A percentile compares a stretch with the other conserved stretches of the same genome.
Conservation (phyloP, 2,888 invertebrate species). For the Drosophila picticornis region DNA sequence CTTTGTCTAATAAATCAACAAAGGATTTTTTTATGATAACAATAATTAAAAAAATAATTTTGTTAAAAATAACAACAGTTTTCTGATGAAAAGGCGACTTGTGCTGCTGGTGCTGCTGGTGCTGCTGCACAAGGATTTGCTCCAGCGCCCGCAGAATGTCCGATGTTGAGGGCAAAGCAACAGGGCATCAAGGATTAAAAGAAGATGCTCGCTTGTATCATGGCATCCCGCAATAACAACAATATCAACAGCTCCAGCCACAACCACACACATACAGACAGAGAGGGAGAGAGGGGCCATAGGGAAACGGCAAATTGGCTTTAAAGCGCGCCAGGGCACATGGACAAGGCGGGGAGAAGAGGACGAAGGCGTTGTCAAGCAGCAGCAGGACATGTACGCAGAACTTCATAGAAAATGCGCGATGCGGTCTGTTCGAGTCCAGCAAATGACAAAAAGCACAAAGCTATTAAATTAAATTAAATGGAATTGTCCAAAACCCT, state of each 20-base stretch:
- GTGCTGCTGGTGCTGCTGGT: conserved; percentile 13
- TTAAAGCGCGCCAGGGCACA: conserved; percentile 53
- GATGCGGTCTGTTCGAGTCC: conserved; percentile 37
- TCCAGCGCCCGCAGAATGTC: conserved; percentile 43
- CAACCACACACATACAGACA: conserved; percentile 16
- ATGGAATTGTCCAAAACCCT: conserved; percentile 77
- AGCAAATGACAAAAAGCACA: conserved; percentile 78
- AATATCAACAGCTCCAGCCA: conserved; percentile 48
- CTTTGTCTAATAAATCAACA: conserved; percentile 50
- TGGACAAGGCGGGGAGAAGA: conserved; percentile 6
- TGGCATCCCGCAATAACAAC: conserved; percentile 59
- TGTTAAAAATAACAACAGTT: conserved; percentile 56
- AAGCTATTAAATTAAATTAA: conserved; percentile 82
- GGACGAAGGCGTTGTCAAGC: conserved; percentile 34
- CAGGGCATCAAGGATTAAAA: conserved; percentile 78
- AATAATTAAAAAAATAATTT: conserved; percentile 79
- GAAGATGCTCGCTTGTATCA: conserved; percentile 52
- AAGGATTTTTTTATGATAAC: conserved; percentile 67
- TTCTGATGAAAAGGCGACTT: conserved; percentile 41
- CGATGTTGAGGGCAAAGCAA: conserved; percentile 58
- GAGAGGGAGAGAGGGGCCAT: conserved; percentile 15
- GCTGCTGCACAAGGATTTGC: conserved; percentile 47
- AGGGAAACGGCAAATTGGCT: conserved; percentile 69
- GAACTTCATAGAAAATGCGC: conserved; percentile 65
- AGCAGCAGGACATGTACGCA: conserved; percentile 42